Evolutionary conservation across 2,888 invertebrate species (phyloP), one percentile per base, ranked within the genome.

Genomic region (Meiosimyza decipiens): DNA sequence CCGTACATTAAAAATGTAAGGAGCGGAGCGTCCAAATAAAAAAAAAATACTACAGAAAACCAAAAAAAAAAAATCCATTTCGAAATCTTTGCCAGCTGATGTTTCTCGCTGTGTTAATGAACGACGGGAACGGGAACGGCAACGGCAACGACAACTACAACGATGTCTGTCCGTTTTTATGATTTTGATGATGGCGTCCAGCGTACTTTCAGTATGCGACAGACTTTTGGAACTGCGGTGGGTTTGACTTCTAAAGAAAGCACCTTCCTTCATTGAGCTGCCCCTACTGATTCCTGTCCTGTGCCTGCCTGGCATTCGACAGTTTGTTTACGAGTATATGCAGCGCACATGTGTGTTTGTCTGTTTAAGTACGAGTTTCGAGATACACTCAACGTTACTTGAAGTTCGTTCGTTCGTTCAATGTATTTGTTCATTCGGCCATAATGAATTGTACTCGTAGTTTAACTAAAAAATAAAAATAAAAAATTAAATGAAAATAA

Each of bases 161-260:
- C 40, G 40, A 9, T 40, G 40, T 40, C 40, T 40, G 40, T 40
- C 40, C 9, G 9, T 7, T 9, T 33, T 9, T 57, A 13, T 12
- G 60, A 33, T 60, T 51, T 49, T 51, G 59, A 69, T 69, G 68
- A 69, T 69, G 68, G 68, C 68, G 68, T 55, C 55, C 59, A 51
- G 6, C 55, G 67, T 55, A 13, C 7, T 40, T 40, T 18, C 55
- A 18, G 67, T 40, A 40, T 9, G 9, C 40, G 40, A 47, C 67
- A 28, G 22, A 28, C 28, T 40, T 57, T 55, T 50, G 18, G 67
- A 47, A 22, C 67, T 22, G 57, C 18, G 67, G 67, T 57, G 67
- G 67, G 67, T 22, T 67, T 67, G 67, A 67, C 67, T 67, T 67
- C 57, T 55, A 49, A 67, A 67, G 67, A 55, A 67, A 67, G 16